A percentile compares a stretch with the other conserved stretches of the same genome.
These are phyloP conservation scores for Frankliniella fusca DNA, from an alignment of 2,888 invertebrate genomes.

Conservation along the genomic window DNA sequence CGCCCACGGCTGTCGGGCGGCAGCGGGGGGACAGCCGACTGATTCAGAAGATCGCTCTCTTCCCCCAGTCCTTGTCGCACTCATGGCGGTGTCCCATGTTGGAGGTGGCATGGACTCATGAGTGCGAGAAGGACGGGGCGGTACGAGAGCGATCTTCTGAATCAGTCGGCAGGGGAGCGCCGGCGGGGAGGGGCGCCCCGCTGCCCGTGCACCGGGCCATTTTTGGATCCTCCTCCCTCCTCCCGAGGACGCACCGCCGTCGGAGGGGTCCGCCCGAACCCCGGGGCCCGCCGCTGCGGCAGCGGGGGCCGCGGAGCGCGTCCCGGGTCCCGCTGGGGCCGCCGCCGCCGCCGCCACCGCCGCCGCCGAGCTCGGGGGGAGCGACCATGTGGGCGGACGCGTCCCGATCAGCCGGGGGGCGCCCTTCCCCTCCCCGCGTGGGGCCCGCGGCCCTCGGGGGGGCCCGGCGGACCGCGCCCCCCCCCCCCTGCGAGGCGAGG, in stretches of 20 bases:
- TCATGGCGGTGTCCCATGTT: no score
- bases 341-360: background rate
- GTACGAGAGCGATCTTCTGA: no score
- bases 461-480: background rate
- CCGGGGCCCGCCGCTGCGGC: background rate
- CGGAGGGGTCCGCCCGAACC: background rate
- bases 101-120: no score
- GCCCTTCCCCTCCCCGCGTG: no score
- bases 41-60: no score
- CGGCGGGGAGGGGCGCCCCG: background rate
- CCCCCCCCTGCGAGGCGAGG: background rate
- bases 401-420: no score
- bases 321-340: background rate
- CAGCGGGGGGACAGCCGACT: background rate
- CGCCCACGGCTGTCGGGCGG: background rate
- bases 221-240: constrained; percentile 12
- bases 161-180: background rate
- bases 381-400: no score
- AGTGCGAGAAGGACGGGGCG: no score
- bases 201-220: background rate
- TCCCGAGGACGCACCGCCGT: constrained; percentile 1
- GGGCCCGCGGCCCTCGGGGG: background rate
- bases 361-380: background rate
- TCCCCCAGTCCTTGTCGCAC: no score
- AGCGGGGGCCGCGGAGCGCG: background rate